Evolutionary conservation across 1,140 invertebrate genomes (phyloP).

Genomic region (Prorops nasuta): DNA sequence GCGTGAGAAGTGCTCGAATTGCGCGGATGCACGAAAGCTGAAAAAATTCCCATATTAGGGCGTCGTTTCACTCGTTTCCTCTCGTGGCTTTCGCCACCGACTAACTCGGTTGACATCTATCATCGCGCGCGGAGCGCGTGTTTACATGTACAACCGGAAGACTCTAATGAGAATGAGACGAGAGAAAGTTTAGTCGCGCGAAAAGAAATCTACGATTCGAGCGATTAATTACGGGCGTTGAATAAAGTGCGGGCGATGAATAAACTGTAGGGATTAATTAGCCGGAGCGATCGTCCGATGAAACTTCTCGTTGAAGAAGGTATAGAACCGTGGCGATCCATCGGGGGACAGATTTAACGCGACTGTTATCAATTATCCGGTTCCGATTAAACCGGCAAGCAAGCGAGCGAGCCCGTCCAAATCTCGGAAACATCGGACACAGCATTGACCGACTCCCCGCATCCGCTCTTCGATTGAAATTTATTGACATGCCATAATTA

Average conservation of each 20-base stretch:
- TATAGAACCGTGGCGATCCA: no score
- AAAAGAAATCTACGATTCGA: no score
- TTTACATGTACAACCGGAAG: no score
- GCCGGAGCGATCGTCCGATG: background rate
- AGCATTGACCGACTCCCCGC: background rate
- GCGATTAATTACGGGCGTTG: no score
- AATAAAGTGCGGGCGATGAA: no score
- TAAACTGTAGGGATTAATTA: background rate
- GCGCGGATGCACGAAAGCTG: slow-evolving; percentile 1
- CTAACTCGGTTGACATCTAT: no score
- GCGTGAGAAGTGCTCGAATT: background rate
- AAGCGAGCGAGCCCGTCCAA: no score
- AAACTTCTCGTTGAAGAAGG: no score
- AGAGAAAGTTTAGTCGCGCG: no score
- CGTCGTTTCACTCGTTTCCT: background rate
- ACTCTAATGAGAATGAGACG: no score
- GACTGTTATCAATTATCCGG: slow-evolving; percentile 33
- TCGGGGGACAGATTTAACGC: no score
- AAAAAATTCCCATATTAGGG: background rate
- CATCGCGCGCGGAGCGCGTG: no score
- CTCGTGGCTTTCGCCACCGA: background rate
- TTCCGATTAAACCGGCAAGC: slow-evolving; percentile 40
- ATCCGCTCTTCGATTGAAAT: slow-evolving; percentile 37
- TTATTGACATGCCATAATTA: slow-evolving; percentile 49
- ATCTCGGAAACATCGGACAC: slow-evolving; percentile 29